Evolutionary conservation across 2,113 vertebrate species (phyloP).

Genomic region (Machaerirhynchus nigripectus): DNA sequence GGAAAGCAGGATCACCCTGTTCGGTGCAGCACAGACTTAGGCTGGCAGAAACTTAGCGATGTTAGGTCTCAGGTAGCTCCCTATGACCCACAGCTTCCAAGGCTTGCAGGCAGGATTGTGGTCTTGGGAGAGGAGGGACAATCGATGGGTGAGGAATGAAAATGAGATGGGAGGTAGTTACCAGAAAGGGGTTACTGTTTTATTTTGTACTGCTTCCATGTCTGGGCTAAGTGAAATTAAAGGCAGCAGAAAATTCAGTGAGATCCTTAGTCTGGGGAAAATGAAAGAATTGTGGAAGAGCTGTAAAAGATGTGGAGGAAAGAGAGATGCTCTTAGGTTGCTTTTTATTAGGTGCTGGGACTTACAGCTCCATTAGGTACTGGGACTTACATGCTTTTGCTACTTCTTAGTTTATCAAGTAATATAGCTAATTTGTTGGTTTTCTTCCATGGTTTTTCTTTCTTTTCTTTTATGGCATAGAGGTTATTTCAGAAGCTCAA

Average conservation of each 20-base stretch:
- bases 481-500: neutral
- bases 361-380: neutral
- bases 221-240: neutral
- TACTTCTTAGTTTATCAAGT: neutral
- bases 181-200: neutral
- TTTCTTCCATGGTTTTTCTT: too few relatives aligned
- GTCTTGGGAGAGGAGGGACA: neutral
- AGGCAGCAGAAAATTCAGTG: neutral
- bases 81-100: neutral
- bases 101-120: neutral
- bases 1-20: neutral
- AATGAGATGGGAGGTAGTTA: neutral
- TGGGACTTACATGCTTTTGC: neutral
- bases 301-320: neutral
- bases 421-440: neutral
- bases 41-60: neutral
- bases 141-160: rapidly evolving
- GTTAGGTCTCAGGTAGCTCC: neutral
- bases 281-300: neutral
- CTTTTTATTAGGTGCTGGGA: neutral
- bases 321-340: neutral
- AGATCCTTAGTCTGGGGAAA: neutral
- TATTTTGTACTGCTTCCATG: neutral
- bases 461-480: too few relatives aligned
- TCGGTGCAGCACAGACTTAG: neutral